Conservation (phyloP, 2,888 invertebrate genomes). For the Mesopsocus fuscifrons region DNA sequence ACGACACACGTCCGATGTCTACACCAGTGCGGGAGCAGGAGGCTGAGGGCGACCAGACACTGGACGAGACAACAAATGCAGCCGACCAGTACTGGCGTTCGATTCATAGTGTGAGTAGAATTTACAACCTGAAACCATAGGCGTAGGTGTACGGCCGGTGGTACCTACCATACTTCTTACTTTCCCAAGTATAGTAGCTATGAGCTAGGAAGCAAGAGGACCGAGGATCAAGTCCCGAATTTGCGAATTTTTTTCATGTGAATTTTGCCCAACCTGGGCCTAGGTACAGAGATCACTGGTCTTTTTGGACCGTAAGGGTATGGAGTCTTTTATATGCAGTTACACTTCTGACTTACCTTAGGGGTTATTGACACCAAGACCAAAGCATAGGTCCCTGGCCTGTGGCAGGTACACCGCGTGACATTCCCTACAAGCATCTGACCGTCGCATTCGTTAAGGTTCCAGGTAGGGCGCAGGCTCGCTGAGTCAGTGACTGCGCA, state of each 20-base stretch:
- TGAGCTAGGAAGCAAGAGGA: background rate
- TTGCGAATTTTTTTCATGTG: too few relatives aligned
- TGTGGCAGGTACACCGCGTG: constrained; percentile 39
- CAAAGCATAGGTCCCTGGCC: constrained; percentile 41
- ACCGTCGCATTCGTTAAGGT: constrained; percentile 32
- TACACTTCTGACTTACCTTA: too few relatives aligned
- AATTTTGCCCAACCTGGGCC: too few relatives aligned
- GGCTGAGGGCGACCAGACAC: constrained; percentile 27
- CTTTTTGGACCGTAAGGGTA: too few relatives aligned
- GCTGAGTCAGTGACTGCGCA: constrained; percentile 18
- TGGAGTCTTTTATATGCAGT: too few relatives aligned
- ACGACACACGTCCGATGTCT: constrained; percentile 34
- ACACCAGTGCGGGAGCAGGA: constrained; percentile 31
- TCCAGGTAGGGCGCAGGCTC: constrained; percentile 36
- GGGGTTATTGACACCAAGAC: constrained; percentile 31
- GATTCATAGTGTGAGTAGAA: constrained; percentile 11
- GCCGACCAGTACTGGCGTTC: constrained; percentile 28
- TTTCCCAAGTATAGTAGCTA: too few relatives aligned
- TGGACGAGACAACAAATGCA: constrained; percentile 32
- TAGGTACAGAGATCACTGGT: too few relatives aligned
- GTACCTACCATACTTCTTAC: too few relatives aligned
- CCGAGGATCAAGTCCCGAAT: too few relatives aligned
- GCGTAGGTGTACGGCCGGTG: constrained; percentile 6
- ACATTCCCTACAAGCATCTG: constrained; percentile 20
- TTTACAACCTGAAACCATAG: constrained; percentile 8